Conservation (phyloP, 2,113 vertebrate species). For the Thomomys bottae region DNA sequence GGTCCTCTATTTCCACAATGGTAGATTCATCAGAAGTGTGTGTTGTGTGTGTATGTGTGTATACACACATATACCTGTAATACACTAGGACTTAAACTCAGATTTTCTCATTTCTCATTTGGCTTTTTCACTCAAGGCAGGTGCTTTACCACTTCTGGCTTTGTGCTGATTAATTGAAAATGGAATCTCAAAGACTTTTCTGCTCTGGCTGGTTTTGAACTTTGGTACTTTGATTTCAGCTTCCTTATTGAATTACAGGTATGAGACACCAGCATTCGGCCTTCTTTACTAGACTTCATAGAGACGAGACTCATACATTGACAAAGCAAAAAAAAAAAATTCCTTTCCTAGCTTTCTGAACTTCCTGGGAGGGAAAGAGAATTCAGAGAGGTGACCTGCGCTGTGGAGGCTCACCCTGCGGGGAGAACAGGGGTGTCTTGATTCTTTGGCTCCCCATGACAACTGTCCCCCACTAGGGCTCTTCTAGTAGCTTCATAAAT, state of each 20-base stretch:
- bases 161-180: no score
- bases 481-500: conserved; percentile 39
- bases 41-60: neutral
- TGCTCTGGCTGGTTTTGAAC: no score
- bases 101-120: neutral
- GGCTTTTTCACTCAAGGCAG: no score
- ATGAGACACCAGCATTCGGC: neutral
- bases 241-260: no score
- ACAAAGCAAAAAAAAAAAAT: neutral
- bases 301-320: neutral
- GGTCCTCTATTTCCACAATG: neutral
- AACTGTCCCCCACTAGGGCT: neutral
- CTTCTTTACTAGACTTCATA: neutral
- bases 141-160: no score
- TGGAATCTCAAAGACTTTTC: no score
- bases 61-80: no score
- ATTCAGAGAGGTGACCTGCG: neutral
- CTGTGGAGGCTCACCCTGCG: neutral
- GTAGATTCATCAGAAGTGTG: neutral
- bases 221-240: no score
- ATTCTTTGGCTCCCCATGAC: neutral
- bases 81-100: no score
- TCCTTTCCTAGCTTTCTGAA: neutral
- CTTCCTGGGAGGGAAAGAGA: neutral
- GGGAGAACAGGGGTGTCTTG: neutral